Evolutionary conservation across 2,113 vertebrate species (phyloP).

Genomic region (Carollia perspicillata): DNA sequence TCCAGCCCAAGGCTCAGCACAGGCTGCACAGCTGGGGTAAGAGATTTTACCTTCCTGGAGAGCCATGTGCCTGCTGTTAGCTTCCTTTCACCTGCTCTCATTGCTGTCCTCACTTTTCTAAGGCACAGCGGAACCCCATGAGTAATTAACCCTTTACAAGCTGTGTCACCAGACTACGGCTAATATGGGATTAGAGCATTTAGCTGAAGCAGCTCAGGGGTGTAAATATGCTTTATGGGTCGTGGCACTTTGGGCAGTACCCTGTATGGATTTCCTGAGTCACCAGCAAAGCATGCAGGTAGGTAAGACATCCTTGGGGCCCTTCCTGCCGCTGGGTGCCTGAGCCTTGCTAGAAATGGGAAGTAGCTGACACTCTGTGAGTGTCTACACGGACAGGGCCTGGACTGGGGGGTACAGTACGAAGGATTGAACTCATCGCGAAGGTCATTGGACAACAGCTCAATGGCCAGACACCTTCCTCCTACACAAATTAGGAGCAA

Average conservation of each 20-base stretch:
- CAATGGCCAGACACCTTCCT: background rate
- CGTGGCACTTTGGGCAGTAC: background rate
- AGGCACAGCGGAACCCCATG: background rate
- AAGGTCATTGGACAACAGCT: background rate
- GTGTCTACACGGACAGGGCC: background rate
- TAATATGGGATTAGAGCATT: background rate
- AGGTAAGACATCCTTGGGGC: background rate
- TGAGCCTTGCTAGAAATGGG: background rate
- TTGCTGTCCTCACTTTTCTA: background rate
- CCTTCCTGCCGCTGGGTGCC: background rate
- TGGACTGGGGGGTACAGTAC: background rate
- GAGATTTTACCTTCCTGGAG: background rate
- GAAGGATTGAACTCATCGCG: background rate
- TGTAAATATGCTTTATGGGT: background rate
- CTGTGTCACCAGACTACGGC: background rate
- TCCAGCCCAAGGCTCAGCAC: background rate
- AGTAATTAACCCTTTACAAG: constrained; percentile 2
- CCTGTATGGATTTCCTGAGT: background rate
- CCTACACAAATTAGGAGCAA: background rate
- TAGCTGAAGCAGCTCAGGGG: background rate
- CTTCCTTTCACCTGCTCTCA: background rate
- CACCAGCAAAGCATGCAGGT: background rate
- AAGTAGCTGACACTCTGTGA: background rate
- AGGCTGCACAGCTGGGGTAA: background rate
- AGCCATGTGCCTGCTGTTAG: background rate